Base-by-base conservation (phyloP, 2,113 vertebrate genomes). In the Datnioides undecimradiatus region DNA sequence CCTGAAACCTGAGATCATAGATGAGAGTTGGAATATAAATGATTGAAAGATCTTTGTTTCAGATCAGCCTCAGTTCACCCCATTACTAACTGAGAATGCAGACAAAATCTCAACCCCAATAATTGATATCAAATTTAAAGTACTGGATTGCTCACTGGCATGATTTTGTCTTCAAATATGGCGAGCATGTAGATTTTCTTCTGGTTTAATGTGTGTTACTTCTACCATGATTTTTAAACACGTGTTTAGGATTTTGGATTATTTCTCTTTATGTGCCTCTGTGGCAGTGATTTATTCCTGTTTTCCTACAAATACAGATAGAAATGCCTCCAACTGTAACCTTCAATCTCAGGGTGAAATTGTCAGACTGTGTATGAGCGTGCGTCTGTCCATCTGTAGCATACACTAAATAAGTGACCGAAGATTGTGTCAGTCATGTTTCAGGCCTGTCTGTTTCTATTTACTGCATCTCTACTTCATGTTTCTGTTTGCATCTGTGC, bases 281-380 rank as follows among this genome's bases (percentile, higher is more conserved):
- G 59, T 74, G 43, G 43, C 54, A 36, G 9, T 60, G 31, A 74
- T 82, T 62, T 59, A 38, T 49, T 81, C 45, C 33, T 23, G 34
- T 72, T 38, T 45, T 64, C 31, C 51, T 12, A 8, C 55, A 34
- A 66, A 69, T 66, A 75, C 19, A 38, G 65, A 57, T 9, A 66
- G 23, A 80, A 63, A 67, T 76, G 62, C 33, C 58, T 81, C 63
- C 55, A 16, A 57, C 19, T 73, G 60, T 52, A 73, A 71, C 51
- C 31, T 74, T 86, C 60, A 73, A 40, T 41, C 43, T 49, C 40
- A 46, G 38, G 21, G 54, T 29, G 21, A 64, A 82, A 80, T 76
- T 79, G 70, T 83, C 63, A 83, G 34, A 13, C 55, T 63, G n/a
- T 49, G 57, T 66, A 25, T 48, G 62, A 55, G 38, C 2, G 9